These are phyloP conservation scores for Suricata suricatta DNA, from an alignment of 2,113 vertebrate genomes.

Conservation along the genomic window DNA sequence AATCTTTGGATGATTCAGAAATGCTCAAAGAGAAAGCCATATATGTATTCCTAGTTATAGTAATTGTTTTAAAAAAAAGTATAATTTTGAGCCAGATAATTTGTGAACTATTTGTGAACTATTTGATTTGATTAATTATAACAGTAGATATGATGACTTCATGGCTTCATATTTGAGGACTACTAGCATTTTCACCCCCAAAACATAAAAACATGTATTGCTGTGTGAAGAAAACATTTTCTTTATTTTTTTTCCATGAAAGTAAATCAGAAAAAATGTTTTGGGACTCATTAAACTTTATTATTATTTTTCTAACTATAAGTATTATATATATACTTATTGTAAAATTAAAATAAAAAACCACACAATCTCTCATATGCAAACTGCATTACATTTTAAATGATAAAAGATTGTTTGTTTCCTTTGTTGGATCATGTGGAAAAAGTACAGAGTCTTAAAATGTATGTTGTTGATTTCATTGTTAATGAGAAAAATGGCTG, in stretches of 20 bases:
- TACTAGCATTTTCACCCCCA: background rate
- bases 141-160: background rate
- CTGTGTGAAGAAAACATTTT: background rate
- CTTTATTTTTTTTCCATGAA: background rate
- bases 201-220: background rate
- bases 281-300: background rate
- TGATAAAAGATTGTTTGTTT: background rate
- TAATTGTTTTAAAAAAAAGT: background rate
- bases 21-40: background rate
- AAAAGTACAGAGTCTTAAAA: background rate
- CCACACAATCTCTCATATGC: background rate
- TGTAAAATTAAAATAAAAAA: background rate
- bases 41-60: background rate
- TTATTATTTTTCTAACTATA: background rate
- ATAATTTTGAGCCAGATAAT: background rate
- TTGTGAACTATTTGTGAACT: background rate
- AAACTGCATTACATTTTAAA: conserved; percentile 26
- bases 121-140: conserved; percentile 18
- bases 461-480: background rate
- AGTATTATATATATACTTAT: background rate
- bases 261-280: background rate
- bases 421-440: background rate
- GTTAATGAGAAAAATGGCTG: conserved; percentile 3
- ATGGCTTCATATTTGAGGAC: background rate
- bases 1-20: background rate